Percentiles rank a stretch among this genome's conserved stretches.
Evolutionary conservation across 2,797 vertebrate species (phyloP).

Genomic region (Sebastes glaucus): DNA sequence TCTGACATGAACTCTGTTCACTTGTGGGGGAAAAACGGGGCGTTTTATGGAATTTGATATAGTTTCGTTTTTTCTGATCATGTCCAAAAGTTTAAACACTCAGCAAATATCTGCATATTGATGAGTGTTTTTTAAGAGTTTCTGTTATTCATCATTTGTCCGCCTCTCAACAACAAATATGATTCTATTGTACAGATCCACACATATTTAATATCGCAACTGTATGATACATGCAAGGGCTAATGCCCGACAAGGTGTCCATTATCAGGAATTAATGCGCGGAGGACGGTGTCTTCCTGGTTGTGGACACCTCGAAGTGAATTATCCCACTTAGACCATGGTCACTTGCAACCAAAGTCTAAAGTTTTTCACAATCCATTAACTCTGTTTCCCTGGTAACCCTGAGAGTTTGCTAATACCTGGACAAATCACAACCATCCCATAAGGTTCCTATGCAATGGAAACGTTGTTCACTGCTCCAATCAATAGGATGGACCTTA

Average conservation of each 20-base stretch:
- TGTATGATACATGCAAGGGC: neutral
- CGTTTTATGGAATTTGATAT: neutral
- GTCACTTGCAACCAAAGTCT: too few relatives aligned
- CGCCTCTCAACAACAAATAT: neutral
- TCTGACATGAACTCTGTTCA: neutral
- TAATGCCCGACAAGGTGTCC: too few relatives aligned
- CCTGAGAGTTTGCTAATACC: too few relatives aligned
- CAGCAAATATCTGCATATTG: neutral
- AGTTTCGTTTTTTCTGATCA: neutral
- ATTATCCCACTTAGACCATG: too few relatives aligned
- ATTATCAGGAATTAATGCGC: too few relatives aligned
- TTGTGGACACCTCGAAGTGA: too few relatives aligned
- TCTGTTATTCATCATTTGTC: neutral
- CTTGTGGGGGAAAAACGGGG: neutral
- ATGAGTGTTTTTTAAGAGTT: neutral
- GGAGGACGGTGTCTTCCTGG: fast-evolving
- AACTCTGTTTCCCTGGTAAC: too few relatives aligned
- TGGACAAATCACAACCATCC: too few relatives aligned
- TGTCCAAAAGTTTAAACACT: neutral
- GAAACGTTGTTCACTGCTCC: too few relatives aligned
- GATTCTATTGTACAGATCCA: neutral
- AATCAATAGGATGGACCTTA: too few relatives aligned
- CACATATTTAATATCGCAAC: neutral
- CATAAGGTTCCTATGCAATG: too few relatives aligned
- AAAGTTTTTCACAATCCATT: too few relatives aligned